These are phyloP conservation scores for Cirrhinus mrigala DNA, from an alignment of 2,797 vertebrate genomes.

Conservation along the genomic window DNA sequence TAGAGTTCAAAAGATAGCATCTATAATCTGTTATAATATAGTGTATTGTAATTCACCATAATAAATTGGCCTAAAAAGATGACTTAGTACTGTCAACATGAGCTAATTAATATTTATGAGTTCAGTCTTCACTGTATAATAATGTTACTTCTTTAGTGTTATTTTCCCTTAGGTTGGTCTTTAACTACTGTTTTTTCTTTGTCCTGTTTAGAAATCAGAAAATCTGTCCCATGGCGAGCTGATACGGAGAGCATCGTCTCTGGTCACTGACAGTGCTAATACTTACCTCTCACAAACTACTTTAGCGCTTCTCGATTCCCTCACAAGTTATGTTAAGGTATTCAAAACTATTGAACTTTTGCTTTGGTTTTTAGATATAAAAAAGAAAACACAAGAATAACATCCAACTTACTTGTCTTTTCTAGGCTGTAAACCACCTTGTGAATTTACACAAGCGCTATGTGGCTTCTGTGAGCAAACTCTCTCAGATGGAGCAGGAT, in stretches of 20 bases:
- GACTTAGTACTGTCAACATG: not conserved
- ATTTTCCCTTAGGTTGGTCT: not conserved
- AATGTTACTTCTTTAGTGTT: not conserved
- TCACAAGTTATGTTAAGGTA: constrained; percentile 85
- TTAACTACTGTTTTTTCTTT: not conserved
- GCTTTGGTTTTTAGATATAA: not conserved
- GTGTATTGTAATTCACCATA: not conserved
- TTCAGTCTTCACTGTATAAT: not conserved
- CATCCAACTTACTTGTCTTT: not conserved
- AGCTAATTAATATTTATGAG: not conserved
- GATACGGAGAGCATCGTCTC: constrained; percentile 80
- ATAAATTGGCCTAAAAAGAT: too few species aligned
- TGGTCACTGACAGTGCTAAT: constrained; percentile 84
- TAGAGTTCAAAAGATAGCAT: not conserved
- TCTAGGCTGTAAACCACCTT: constrained; percentile 81
- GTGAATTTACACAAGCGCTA: constrained; percentile 83
- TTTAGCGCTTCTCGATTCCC: constrained; percentile 81
- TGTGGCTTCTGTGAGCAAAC: constrained; percentile 76
- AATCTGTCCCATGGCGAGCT: constrained; percentile 80
- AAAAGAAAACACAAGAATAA: not conserved
- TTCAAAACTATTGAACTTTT: constrained; percentile 35
- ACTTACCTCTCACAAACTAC: constrained; percentile 87
- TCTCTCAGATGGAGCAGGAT: constrained; percentile 81
- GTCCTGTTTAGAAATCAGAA: constrained; percentile 71
- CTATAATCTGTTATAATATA: too few species aligned